These are phyloP conservation scores for Crax fasciolata DNA, from an alignment of 2,797 vertebrate genomes.

Conservation along the genomic window DNA sequence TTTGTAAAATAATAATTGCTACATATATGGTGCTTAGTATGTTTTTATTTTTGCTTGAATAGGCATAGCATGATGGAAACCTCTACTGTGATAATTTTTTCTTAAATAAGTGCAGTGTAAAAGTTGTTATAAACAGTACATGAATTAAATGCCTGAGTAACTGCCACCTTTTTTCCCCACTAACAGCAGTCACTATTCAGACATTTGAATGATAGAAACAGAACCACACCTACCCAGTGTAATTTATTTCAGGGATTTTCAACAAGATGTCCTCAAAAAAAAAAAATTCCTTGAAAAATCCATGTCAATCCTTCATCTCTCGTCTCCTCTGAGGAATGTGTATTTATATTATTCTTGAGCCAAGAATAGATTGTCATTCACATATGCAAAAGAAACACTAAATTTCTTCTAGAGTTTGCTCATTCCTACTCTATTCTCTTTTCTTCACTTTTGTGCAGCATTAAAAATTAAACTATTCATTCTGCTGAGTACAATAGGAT, in stretches of 20 bases:
- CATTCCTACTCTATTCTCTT: slow-evolving; percentile 3
- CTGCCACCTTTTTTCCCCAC: not conserved
- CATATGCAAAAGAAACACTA: slow-evolving; percentile 29
- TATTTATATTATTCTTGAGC: slow-evolving; percentile 52
- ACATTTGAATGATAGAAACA: slow-evolving; percentile 11
- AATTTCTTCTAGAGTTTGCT: not conserved
- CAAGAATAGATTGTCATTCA: slow-evolving; percentile 61
- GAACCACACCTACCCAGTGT: not conserved
- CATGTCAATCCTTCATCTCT: slow-evolving; percentile 39
- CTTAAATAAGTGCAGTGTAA: not conserved
- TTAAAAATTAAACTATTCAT: not conserved
- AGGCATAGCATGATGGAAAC: not conserved
- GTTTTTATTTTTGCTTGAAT: not conserved
- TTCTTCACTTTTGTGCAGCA: not conserved
- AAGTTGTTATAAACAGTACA: not conserved
- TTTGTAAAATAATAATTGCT: not conserved
- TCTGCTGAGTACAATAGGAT: not conserved
- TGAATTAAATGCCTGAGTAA: not conserved
- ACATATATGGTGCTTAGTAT: not conserved
- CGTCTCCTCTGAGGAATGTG: slow-evolving; percentile 15
- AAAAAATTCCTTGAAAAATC: slow-evolving; percentile 11
- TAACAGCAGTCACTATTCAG: slow-evolving; percentile 8
- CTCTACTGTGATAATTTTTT: not conserved
- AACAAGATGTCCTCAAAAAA: slow-evolving; percentile 29
- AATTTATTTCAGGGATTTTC: slow-evolving; percentile 44